phyloP scores from a whole-genome alignment of 2,888 invertebrate species.

The Leptinotarsa peninsularis region DNA sequence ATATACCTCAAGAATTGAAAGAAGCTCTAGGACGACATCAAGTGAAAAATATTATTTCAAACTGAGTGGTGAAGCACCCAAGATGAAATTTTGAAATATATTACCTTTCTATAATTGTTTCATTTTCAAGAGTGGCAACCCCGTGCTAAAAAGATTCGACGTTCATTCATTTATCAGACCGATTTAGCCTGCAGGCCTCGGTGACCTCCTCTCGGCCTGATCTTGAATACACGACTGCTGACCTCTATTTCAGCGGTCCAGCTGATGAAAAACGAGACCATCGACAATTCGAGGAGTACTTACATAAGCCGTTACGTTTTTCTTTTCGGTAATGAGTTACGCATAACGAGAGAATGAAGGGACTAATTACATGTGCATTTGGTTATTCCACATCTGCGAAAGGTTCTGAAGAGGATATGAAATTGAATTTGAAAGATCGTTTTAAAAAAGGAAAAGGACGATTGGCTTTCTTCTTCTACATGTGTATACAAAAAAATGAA shows the following conservation, averaged over 20 bases:
- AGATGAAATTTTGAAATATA: background rate
- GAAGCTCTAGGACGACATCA: too few species aligned
- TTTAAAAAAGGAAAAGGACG: too few species aligned
- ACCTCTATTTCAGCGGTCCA: slow-evolving; percentile 41
- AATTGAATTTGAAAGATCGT: too few species aligned
- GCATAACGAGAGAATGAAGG: background rate
- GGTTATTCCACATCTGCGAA: background rate
- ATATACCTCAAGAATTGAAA: too few species aligned
- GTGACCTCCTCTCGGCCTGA: slow-evolving; percentile 33
- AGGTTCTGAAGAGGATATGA: too few species aligned
- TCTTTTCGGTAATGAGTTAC: slow-evolving; percentile 32
- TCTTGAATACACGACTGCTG: slow-evolving; percentile 26
- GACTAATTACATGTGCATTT: background rate
- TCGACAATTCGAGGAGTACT: slow-evolving; percentile 35
- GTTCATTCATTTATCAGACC: background rate
- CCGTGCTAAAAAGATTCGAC: background rate
- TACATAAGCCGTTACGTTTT: slow-evolving; percentile 47
- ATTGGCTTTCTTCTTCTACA: too few species aligned
- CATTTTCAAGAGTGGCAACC: background rate
- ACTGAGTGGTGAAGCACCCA: too few species aligned
- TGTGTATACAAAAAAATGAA: too few species aligned
- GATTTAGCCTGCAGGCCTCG: slow-evolving; percentile 23
- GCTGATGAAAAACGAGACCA: slow-evolving; percentile 42
- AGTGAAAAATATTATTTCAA: too few species aligned
- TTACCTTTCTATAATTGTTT: background rate